A percentile compares a stretch with the other conserved stretches of the same genome.
Conservation (phyloP, 1,140 invertebrate species). For the Diorhabda sublineata region DNA sequence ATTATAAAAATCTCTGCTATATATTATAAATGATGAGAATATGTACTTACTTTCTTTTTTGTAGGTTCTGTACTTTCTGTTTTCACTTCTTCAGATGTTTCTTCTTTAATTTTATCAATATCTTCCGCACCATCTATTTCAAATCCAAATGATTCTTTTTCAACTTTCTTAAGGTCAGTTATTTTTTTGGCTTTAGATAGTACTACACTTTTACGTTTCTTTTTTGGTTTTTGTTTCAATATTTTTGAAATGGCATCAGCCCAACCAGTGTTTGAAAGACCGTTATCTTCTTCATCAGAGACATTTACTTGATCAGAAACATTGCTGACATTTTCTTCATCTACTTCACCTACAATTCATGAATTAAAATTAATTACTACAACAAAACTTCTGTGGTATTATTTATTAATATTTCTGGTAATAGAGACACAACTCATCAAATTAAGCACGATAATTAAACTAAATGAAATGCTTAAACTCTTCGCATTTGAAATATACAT, state of each 20-base stretch:
- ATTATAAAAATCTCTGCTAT: not conserved
- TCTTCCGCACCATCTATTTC: conserved; percentile 52
- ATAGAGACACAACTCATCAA: too few relatives aligned
- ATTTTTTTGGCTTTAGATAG: conserved; percentile 71
- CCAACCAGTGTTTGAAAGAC: conserved; percentile 54
- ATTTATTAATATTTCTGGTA: too few relatives aligned
- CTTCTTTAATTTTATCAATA: conserved; percentile 48
- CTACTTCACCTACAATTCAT: too few relatives aligned
- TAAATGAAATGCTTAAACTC: too few relatives aligned
- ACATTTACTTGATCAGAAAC: conserved; percentile 3
- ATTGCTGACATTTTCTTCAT: not conserved
- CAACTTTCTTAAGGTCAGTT: conserved; percentile 52
- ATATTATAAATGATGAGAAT: conserved; percentile 5
- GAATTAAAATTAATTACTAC: too few relatives aligned
- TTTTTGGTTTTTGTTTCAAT: conserved; percentile 68
- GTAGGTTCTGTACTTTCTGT: conserved; percentile 39
- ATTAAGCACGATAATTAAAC: too few relatives aligned
- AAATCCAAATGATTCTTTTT: conserved; percentile 47
- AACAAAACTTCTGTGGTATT: too few relatives aligned
- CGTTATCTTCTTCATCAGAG: conserved; percentile 23
- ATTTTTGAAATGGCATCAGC: conserved; percentile 72
- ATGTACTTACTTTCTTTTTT: conserved; percentile 46
- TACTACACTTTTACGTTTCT: conserved; percentile 69
- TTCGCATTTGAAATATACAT: too few relatives aligned
- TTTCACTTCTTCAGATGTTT: conserved; percentile 41